Base-by-base conservation (phyloP, 2,888 invertebrate genomes). In the Watsonalla binaria region DNA sequence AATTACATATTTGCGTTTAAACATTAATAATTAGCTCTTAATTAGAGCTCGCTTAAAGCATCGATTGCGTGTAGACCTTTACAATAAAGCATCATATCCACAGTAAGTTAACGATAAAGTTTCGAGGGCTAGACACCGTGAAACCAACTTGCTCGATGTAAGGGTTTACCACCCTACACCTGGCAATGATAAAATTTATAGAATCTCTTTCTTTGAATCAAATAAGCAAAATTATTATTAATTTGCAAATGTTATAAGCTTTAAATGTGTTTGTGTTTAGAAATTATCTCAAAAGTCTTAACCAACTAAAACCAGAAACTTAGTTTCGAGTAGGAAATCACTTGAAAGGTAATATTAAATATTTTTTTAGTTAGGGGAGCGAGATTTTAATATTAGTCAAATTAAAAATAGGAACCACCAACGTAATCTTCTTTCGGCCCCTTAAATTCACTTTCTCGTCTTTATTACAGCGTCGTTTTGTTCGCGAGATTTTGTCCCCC, bases 381-480 rank as follows among this genome's bases (percentile, higher is more conserved):
- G 39, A 51, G 66, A 78, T 78, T 84, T 77, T 80, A 80, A 84
- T 86, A 85, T 87, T 84, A 84, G 85, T 78, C 75, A 88, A 90
- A 90, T 90, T 90, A 89, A 90, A 87, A 86, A 89, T 49, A 37
- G 81, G 83, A 83, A 84, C 85, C 84, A 78, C 80, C 75, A 74
- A 74, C 81, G 78, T 90, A 90, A 90, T 89, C 88, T 88, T 74
- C 88, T 90, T 89, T 88, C 84, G 84, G 86, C 84, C 89, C 87
- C 88, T 92, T 92, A 92, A 92, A 92, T 93, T 92, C 92, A 92
- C 92, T 92, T 92, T 92, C 92, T 92, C 89, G 90, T 92, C 92
- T 92, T 92, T 92, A 92, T 92, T 92, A 92, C 89, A 74, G 80
- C 80, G 85, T 78, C 90, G 88, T 90, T 85, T 90, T 90, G 90